Percentiles rank a stretch among this genome's conserved stretches.
Evolutionary conservation across 2,113 vertebrate species (phyloP).

Genomic region (Mohoua ochrocephala): DNA sequence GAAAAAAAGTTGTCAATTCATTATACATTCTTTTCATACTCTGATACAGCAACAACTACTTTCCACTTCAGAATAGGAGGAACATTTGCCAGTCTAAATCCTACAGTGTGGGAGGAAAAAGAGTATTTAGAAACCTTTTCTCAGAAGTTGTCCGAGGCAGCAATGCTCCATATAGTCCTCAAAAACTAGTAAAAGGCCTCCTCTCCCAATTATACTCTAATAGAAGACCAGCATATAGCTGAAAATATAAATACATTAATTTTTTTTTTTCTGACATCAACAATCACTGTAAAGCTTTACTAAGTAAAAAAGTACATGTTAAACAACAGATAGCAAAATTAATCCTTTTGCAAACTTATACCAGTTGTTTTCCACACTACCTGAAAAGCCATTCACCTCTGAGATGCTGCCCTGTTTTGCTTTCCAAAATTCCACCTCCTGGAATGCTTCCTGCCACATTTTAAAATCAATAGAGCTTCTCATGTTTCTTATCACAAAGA

Average conservation of each 20-base stretch:
- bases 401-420: neutral
- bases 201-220: neutral
- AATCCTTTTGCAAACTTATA: neutral
- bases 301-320: neutral
- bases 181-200: neutral
- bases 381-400: neutral
- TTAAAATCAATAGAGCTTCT: neutral
- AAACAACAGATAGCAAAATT: neutral
- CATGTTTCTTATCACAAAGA: neutral
- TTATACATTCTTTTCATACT: neutral
- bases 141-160: neutral
- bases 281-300: neutral
- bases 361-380: neutral
- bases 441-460: neutral
- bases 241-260: neutral
- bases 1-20: neutral
- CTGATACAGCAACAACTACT: neutral
- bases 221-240: neutral
- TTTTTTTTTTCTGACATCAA: neutral
- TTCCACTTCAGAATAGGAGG: neutral
- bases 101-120: neutral
- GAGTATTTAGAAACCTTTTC: neutral
- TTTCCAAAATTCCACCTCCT: neutral
- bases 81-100: neutral
- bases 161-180: neutral